Percentiles rank a stretch among this genome's conserved stretches.
These are phyloP conservation scores for Danio rerio DNA, from an alignment of 2,113 vertebrate genomes.

Conservation along the genomic window GRCz12tu NC_133182.1:32367501-32368000, in stretches of 20 bases:
- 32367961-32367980: conserved; percentile 3
- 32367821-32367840: background rate
- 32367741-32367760: background rate
- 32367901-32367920: background rate
- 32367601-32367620: background rate
- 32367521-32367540: background rate
- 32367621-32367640: background rate
- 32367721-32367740: conserved; percentile 3
- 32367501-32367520: background rate
- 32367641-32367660: background rate
- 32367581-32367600: background rate
- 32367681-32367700: background rate
- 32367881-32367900: background rate
- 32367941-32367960: background rate
- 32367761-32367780: background rate
- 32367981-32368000: background rate
- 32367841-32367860: background rate
- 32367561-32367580: background rate
- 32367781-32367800: background rate
- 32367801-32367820: background rate
- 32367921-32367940: background rate
- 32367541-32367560: background rate
- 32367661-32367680: background rate
- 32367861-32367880: background rate
- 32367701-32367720: background rate